Evolutionary conservation across 2,113 vertebrate genomes (phyloP).

Genomic region (Salminus brasiliensis): DNA sequence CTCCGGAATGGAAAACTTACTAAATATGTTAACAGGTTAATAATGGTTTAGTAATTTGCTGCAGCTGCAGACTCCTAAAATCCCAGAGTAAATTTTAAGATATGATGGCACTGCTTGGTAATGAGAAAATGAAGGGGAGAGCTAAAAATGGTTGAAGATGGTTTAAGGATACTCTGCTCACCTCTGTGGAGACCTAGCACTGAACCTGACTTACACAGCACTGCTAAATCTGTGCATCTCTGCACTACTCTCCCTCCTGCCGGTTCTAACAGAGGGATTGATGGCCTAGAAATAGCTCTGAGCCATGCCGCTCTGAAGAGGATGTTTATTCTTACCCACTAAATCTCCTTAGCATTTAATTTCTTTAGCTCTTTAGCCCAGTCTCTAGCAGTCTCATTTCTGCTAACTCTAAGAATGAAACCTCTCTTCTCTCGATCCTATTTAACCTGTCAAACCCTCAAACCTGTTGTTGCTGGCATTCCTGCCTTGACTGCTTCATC

Average conservation of each 20-base stretch:
- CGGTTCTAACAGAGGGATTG: background rate
- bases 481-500: background rate
- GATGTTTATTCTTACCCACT: conserved; percentile 76
- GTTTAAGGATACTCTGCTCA: background rate
- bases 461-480: background rate
- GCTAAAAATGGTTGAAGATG: too few species aligned
- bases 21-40: too few species aligned
- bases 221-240: too few species aligned
- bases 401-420: background rate
- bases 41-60: too few species aligned
- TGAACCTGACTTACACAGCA: too few species aligned
- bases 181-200: too few species aligned
- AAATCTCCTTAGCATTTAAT: conserved; percentile 78
- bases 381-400: conserved; percentile 3
- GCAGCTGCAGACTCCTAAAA: too few species aligned
- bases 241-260: background rate
- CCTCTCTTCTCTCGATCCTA: background rate
- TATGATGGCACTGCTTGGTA: too few species aligned
- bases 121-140: too few species aligned
- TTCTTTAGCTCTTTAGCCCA: conserved; percentile 65
- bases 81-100: too few species aligned
- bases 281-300: conserved; percentile 49
- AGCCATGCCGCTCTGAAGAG: conserved; percentile 55
- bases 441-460: too few species aligned
- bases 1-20: too few species aligned